These are phyloP conservation scores for Nymphalis io DNA, from an alignment of 1,140 invertebrate species.

Conservation along the genomic window DNA sequence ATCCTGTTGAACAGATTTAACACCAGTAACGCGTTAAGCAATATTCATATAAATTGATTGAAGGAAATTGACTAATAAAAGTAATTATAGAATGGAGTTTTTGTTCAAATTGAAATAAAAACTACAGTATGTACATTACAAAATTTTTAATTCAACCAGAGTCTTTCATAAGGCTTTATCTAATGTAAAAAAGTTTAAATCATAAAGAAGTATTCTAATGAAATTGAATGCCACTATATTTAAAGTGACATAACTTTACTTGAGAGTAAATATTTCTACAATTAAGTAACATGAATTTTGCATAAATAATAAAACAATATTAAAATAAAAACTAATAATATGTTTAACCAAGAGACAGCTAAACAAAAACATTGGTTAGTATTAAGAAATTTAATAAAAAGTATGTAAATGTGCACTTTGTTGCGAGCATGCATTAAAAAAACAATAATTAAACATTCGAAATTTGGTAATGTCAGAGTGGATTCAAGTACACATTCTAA, in stretches of 20 bases:
- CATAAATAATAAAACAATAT: conserved; percentile 29
- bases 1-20: no score
- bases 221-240: conserved; percentile 30
- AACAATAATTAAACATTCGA: neutral
- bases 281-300: conserved; percentile 36
- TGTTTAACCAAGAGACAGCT: conserved; percentile 6
- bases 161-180: conserved; percentile 57
- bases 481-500: neutral
- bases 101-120: conserved; percentile 22
- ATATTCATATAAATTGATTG: neutral
- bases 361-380: conserved; percentile 1
- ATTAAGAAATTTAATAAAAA: neutral
- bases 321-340: conserved; percentile 12
- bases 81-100: neutral
- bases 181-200: conserved; percentile 44
- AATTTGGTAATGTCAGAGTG: neutral
- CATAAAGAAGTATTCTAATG: conserved; percentile 37
- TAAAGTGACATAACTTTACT: conserved; percentile 16
- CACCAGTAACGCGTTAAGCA: no score
- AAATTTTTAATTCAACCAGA: conserved; percentile 71
- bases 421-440: neutral
- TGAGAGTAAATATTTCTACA: conserved; percentile 29
- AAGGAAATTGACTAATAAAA: neutral
- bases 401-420: neutral
- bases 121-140: conserved; percentile 53